Base-by-base conservation (phyloP, 2,113 vertebrate species). In the Cinclus cinclus region DNA sequence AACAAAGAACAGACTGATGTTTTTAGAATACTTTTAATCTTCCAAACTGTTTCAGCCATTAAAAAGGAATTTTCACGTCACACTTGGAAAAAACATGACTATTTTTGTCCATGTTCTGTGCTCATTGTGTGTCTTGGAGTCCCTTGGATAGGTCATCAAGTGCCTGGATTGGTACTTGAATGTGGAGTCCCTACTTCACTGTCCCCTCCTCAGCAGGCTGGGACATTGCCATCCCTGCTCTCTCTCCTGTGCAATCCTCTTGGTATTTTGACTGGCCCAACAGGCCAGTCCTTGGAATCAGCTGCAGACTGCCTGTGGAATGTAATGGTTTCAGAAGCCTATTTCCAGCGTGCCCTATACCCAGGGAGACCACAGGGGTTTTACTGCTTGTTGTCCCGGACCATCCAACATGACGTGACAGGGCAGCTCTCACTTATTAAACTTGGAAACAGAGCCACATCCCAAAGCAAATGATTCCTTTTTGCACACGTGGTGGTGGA, bases 161-260 rank as follows among this genome's bases (percentile, higher is more conserved):
- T 19, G 21, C 27, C n/a, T 20, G 13, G 62, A 11, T 6, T 15
- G 13, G 23, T 8, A 30, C 3, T 28, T 0, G 0, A 2, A 21
- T 6, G 12, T 31, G 6, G 19, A 19, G 16, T 64, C 13, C 53
- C 11, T 21, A 4, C 52, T 1, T 4, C 28, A 1, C 52, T 6
- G 2, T 37, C 18, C 19, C 41, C 11, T 44, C 50, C 44, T 33
- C 15, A 2, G 11, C 37, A 31, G n/a, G 11, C 68, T 81, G 73
- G 30, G 21, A 19, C 33, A 11, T 30, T 1, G 2, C 42, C 47
- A 16, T 56, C 18, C 11, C 42, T 47, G 11, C 19, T 37, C 5
- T 41, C 37, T 37, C 7, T 37, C 37, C 63, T 35, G 30, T 24
- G 8, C 35, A 42, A 41, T 35, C 39, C 30, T 3, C 65, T 52